A percentile compares a stretch with the other conserved stretches of the same genome.
Conservation (phyloP, 2,888 invertebrate species). For the Cynaeus angustus region DNA sequence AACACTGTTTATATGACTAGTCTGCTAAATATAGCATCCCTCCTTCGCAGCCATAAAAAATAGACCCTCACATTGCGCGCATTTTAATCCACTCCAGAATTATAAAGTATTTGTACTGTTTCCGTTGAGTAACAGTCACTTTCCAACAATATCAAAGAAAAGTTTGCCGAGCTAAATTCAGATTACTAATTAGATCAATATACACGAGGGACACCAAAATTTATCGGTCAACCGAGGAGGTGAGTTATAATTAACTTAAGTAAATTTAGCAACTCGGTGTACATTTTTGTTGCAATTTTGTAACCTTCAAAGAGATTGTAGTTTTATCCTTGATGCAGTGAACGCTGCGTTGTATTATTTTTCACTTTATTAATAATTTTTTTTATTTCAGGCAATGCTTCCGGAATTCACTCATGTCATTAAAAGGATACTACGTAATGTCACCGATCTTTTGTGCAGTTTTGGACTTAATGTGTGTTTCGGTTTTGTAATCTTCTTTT, state of each 20-base stretch:
- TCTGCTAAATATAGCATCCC: conserved; percentile 10
- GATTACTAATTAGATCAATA: no score
- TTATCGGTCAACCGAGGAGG: background rate
- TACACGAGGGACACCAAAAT: no score
- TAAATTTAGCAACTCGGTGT: no score
- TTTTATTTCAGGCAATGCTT: conserved; percentile 24
- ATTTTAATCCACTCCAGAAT: conserved; percentile 21
- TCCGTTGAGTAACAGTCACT: conserved; percentile 17
- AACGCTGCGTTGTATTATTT: no score
- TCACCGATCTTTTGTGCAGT: conserved; percentile 20
- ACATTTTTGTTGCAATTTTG: no score
- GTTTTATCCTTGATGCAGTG: no score
- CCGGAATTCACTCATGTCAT: background rate
- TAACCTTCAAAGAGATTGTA: no score
- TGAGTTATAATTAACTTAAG: background rate
- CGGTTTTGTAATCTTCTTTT: conserved; percentile 39
- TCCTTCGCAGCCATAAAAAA: conserved; percentile 18
- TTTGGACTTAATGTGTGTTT: conserved; percentile 44
- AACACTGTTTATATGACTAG: no score
- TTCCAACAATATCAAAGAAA: background rate
- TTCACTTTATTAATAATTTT: background rate
- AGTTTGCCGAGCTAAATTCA: background rate
- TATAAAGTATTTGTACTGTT: conserved; percentile 31
- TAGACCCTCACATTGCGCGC: conserved; percentile 1
- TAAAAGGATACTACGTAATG: conserved; percentile 19